Percentiles rank a stretch among this genome's conserved stretches.
Conservation (phyloP, 2,113 vertebrate genomes). For the Megaleporinus macrocephalus region DNA sequence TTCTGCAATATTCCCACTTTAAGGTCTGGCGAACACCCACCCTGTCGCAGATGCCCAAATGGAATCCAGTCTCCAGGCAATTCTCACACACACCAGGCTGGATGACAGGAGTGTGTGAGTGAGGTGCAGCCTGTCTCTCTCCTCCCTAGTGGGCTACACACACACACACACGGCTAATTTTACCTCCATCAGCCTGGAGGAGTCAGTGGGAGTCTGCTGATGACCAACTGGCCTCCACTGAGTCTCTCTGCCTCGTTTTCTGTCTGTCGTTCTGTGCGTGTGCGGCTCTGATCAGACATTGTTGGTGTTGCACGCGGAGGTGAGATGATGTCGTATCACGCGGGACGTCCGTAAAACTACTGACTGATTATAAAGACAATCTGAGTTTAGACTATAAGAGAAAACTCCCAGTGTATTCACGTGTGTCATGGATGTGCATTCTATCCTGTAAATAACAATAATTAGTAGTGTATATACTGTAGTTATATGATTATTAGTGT, state of each 20-base stretch:
- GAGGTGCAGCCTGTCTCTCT: constrained; percentile 57
- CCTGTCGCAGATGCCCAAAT: constrained; percentile 24
- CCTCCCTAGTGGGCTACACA: constrained; percentile 37
- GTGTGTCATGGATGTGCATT: no score
- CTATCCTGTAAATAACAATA: no score
- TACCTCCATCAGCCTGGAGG: constrained; percentile 44
- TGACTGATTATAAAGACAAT: no score
- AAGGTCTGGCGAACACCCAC: constrained; percentile 24
- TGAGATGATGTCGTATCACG: no score
- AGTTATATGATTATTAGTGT: no score
- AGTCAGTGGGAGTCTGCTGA: constrained; percentile 37
- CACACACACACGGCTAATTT: constrained; percentile 48
- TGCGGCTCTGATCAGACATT: no score
- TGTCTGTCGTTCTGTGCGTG: not conserved
- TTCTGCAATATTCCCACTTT: constrained; percentile 41
- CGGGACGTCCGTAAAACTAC: no score
- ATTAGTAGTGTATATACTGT: no score
- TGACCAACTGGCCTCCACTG: constrained; percentile 9
- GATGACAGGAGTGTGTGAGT: constrained; percentile 51
- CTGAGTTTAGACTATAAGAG: no score
- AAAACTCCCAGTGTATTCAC: no score
- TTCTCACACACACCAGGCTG: constrained; percentile 42
- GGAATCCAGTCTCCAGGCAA: constrained; percentile 41
- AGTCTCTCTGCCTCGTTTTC: not conserved
- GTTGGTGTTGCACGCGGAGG: no score